These are phyloP conservation scores for Ptyas mucosa DNA, from an alignment of 2,113 vertebrate species.

Conservation along the genomic window DNA sequence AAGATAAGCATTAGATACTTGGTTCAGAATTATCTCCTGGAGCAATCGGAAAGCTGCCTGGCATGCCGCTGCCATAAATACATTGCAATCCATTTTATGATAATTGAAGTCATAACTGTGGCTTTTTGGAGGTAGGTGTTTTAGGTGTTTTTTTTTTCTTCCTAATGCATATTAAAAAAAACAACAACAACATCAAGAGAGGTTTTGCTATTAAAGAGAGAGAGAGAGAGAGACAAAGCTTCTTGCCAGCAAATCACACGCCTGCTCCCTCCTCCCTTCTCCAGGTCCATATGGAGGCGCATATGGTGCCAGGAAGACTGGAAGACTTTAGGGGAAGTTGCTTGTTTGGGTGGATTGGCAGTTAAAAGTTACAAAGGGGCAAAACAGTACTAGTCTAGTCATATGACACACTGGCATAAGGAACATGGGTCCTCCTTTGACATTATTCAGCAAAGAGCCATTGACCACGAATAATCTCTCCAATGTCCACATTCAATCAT, in stretches of 20 bases:
- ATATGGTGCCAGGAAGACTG: constrained; percentile 3
- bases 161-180: constrained; percentile 5
- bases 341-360: constrained; percentile 8
- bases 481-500: neutral
- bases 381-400: neutral
- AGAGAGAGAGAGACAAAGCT: neutral
- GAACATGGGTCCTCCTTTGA: neutral
- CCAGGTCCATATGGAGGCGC: constrained; percentile 12
- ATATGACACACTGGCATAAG: neutral
- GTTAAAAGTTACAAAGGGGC: neutral
- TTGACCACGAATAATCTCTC: neutral
- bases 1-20: constrained; percentile 17
- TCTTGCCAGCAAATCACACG: neutral
- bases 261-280: neutral
- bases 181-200: constrained; percentile 7
- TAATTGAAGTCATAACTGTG: constrained; percentile 28
- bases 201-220: constrained; percentile 17
- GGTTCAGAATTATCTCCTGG: constrained; percentile 10
- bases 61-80: constrained; percentile 22
- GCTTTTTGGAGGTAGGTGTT: constrained; percentile 25
- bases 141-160: neutral
- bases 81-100: constrained; percentile 37
- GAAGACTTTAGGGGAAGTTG: neutral
- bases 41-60: constrained; percentile 18
- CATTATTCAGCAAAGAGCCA: neutral